Percentiles rank a stretch among this genome's conserved stretches.
Evolutionary conservation across 2,113 vertebrate genomes (phyloP).

Genomic region (Rousettus leschenaultii): DNA sequence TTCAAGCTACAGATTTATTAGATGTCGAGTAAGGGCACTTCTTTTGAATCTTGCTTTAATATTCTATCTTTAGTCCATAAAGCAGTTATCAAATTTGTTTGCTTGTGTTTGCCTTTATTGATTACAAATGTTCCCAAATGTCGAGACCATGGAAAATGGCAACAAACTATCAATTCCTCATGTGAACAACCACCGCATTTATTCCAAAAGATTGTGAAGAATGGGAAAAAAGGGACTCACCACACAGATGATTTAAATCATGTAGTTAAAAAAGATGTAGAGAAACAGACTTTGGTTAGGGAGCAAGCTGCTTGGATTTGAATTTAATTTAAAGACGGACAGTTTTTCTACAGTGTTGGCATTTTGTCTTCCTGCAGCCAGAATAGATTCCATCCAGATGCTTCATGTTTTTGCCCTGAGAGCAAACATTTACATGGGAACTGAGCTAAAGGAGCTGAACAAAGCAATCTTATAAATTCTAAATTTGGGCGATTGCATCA

Average conservation of each 20-base stretch:
- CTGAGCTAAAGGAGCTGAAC: slow-evolving; percentile 58
- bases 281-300: slow-evolving; percentile 65
- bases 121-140: slow-evolving; percentile 70
- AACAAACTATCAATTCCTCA: slow-evolving; percentile 71
- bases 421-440: slow-evolving; percentile 68
- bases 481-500: slow-evolving; percentile 62
- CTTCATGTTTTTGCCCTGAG: slow-evolving; percentile 60
- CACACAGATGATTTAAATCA: slow-evolving; percentile 76
- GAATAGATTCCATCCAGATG: slow-evolving; percentile 66
- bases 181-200: slow-evolving; percentile 70
- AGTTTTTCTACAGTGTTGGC: slow-evolving; percentile 48
- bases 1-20: slow-evolving; percentile 26
- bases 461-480: slow-evolving; percentile 69
- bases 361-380: slow-evolving; percentile 62
- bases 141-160: slow-evolving; percentile 57
- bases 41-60: slow-evolving; percentile 58
- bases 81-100: slow-evolving; percentile 67
- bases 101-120: slow-evolving; percentile 63
- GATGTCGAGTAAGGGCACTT: slow-evolving; percentile 9
- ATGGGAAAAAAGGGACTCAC: not conserved
- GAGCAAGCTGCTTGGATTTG: slow-evolving; percentile 59
- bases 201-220: slow-evolving; percentile 60
- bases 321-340: slow-evolving; percentile 63
- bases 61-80: slow-evolving; percentile 61
- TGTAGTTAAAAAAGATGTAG: slow-evolving; percentile 63